Evolutionary conservation across 2,113 vertebrate species (phyloP), one percentile per base, ranked within the genome.

Genomic region (Tragelaphus scriptus): DNA sequence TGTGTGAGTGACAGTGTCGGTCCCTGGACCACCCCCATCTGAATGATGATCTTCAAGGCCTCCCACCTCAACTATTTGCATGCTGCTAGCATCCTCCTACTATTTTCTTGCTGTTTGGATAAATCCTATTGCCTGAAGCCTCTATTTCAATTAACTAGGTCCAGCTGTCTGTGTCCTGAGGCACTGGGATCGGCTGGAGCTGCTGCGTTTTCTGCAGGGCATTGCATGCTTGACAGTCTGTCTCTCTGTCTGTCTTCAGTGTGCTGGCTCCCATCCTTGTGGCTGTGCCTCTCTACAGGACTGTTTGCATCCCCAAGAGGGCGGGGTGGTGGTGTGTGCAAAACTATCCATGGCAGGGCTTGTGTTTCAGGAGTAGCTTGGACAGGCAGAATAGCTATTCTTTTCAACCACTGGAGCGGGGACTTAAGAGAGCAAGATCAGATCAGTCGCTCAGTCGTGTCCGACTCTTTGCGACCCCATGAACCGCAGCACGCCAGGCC

Each of bases 141-240:
- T 97, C 16, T 97, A 97, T 97, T 98, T 98, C 97, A 98, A 98
- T 98, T 97, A 98, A 95, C 88, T 93, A 90, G 25, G 82, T 93
- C 85, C 97, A 97, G 94, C 97, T 97, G 88, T 91, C 95, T 96
- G 68, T 75, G 63, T 96, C 97, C 85, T 4, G 16, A 61, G 90
- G 91, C 44, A 14, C 8, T 16, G 61, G 79, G 63, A 30, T 3
- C 9, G 28, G 71, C 23, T 30, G 91, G 86, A 59, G 65, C 86
- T 13, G 30, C 58, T 44, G 40, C 47, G 28, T 51, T 89, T 75
- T 92, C 88, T 55, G 91, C 90, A 21, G 26, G 44, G 23, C 40
- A 0, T 36, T 51, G 88, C 6, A 2, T 71, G 36, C 0, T 10
- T 71, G 55, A 79, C 53, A 1, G 47, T 40, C 75, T 85, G 82